Evolutionary conservation across 2,797 vertebrate genomes (phyloP).

Genomic region (Sarcoramphus papa): DNA sequence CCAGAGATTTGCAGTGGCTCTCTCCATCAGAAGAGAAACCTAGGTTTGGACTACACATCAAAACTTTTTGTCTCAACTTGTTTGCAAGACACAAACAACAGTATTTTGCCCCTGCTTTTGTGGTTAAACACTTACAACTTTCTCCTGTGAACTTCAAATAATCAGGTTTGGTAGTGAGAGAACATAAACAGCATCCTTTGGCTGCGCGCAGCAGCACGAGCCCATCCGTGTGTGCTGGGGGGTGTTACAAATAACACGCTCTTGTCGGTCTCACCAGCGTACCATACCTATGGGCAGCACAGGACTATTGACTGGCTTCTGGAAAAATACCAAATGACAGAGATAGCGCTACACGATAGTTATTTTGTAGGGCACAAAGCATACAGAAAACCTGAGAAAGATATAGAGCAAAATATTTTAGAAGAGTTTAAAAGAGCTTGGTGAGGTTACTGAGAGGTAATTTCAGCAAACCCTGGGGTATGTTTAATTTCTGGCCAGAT

Average conservation of each 20-base stretch:
- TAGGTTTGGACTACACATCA: neutral
- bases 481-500: constrained; percentile 30
- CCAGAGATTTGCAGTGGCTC: neutral
- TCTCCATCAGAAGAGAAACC: neutral
- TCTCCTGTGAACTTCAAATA: neutral
- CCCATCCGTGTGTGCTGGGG: rapidly evolving
- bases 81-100: neutral
- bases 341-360: rapidly evolving
- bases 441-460: neutral
- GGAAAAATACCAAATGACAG: neutral
- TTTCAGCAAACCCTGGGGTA: neutral
- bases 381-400: neutral
- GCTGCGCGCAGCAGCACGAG: neutral
- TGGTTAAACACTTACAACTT: neutral
- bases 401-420: neutral
- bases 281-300: rapidly evolving
- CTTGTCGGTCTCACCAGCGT: neutral
- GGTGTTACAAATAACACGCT: neutral
- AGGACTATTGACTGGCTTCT: neutral
- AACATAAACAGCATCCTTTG: neutral
- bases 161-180: neutral
- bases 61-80: constrained; percentile 31
- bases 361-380: neutral
- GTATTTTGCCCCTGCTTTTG: neutral
- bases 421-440: neutral